These are phyloP conservation scores for Microctonus aethiopoides DNA, from an alignment of 2,888 invertebrate genomes.

Conservation along the genomic window DNA sequence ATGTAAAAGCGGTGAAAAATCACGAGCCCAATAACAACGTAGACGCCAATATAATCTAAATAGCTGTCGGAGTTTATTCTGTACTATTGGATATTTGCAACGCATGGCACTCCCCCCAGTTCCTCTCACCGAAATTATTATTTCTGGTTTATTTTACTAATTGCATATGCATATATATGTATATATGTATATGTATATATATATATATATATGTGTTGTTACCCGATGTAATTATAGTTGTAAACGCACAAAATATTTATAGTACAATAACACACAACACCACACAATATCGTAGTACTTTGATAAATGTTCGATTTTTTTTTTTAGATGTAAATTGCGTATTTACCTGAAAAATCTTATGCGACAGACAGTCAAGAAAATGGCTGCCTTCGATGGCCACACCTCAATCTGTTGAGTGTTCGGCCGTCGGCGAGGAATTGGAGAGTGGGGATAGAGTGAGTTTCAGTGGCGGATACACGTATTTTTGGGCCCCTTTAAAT, in stretches of 20 bases:
- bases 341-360: conserved; percentile 62
- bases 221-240: conserved; percentile 35
- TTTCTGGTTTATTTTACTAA: conserved; percentile 13
- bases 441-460: conserved; percentile 8
- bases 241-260: conserved; percentile 42
- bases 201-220: conserved; percentile 23
- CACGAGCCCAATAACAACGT: conserved; percentile 22
- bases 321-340: conserved; percentile 55
- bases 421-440: conserved; percentile 39
- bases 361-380: conserved; percentile 64
- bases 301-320: conserved; percentile 43
- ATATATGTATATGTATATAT: too few relatives aligned
- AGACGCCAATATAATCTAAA: conserved; percentile 26
- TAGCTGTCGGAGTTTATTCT: conserved; percentile 33
- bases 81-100: conserved; percentile 45
- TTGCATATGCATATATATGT: not conserved
- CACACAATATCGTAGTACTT: conserved; percentile 55
- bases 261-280: conserved; percentile 51
- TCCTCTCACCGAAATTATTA: conserved; percentile 37
- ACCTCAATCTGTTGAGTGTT: conserved; percentile 62
- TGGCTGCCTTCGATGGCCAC: conserved; percentile 63
- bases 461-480: conserved; percentile 7
- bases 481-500: not conserved
- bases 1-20: conserved; percentile 4
- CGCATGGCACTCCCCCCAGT: conserved; percentile 56